Conservation (phyloP, 2,888 invertebrate species). For the Biston stratarius region DNA sequence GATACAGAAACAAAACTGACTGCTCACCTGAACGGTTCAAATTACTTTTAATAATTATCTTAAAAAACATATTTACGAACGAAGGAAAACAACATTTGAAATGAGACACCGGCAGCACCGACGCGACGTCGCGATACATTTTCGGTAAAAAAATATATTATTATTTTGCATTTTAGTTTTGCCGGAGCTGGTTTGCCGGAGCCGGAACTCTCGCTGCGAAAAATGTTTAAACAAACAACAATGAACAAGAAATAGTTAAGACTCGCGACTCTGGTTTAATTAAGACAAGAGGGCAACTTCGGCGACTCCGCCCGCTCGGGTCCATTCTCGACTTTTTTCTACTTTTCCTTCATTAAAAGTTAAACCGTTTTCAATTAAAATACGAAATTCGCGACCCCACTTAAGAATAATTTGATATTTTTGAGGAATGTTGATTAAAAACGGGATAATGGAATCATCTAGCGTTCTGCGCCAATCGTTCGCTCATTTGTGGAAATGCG, state of each 20-base stretch:
- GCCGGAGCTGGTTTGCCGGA: constrained; percentile 1
- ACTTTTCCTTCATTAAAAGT: constrained; percentile 71
- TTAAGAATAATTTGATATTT: constrained; percentile 46
- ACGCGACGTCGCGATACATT: constrained; percentile 6
- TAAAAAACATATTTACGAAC: background rate
- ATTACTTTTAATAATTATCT: background rate
- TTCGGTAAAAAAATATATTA: constrained; percentile 9
- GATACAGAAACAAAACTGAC: too few relatives aligned
- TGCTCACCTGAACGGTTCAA: too few relatives aligned
- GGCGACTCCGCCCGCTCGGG: constrained; percentile 42
- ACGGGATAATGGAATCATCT: constrained; percentile 38
- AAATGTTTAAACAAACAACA: constrained; percentile 58
- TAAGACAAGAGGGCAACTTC: constrained; percentile 56
- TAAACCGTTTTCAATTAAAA: constrained; percentile 73
- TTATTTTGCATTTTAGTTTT: background rate
- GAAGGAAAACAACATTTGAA: background rate
- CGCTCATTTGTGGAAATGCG: constrained; percentile 19
- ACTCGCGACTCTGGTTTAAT: constrained; percentile 57
- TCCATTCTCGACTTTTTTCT: constrained; percentile 60
- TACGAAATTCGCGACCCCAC: constrained; percentile 50
- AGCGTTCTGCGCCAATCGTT: constrained; percentile 27
- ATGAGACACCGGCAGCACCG: background rate
- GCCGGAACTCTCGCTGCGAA: constrained; percentile 27
- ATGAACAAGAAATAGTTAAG: constrained; percentile 59
- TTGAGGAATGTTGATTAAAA: constrained; percentile 44